Conservation (phyloP, 2,888 invertebrate species). For the Xanthia icteritia region DNA sequence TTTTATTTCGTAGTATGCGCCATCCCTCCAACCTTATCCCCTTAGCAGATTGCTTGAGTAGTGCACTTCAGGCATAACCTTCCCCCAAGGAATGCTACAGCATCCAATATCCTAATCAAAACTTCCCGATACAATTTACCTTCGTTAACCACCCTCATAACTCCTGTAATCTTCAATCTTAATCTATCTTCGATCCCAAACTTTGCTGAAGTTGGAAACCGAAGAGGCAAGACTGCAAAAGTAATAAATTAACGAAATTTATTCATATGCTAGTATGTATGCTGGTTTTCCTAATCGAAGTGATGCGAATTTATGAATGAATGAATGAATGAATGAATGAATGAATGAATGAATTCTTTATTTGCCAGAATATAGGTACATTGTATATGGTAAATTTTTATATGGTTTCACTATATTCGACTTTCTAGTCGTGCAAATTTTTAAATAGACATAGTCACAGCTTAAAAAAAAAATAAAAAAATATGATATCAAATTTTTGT, state of each 20-base stretch:
- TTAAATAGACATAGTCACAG: no score
- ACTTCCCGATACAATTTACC: slow-evolving; percentile 33
- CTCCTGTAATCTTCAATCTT: slow-evolving; percentile 34
- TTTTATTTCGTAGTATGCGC: not conserved
- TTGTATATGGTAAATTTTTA: no score
- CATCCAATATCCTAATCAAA: not conserved
- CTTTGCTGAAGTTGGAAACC: slow-evolving; percentile 19
- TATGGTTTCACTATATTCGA: no score
- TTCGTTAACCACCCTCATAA: slow-evolving; percentile 34
- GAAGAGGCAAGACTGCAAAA: slow-evolving; percentile 21
- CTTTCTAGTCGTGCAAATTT: no score
- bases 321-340: no score
- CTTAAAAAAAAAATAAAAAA: no score
- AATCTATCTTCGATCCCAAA: slow-evolving; percentile 29
- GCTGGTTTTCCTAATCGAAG: slow-evolving; percentile 33
- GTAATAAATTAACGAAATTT: slow-evolving; percentile 38
- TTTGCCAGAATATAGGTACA: no score
- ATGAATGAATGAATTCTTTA: no score
- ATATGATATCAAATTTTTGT: no score
- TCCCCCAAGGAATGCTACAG: not conserved
- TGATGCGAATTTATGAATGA: slow-evolving; percentile 37
- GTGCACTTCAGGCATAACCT: not conserved
- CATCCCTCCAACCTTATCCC: not conserved
- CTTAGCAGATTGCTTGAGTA: not conserved
- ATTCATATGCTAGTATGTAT: slow-evolving; percentile 17